A percentile compares a stretch with the other conserved stretches of the same genome.
Evolutionary conservation across 2,888 invertebrate genomes (phyloP).

Genomic region (Andrena minutula): DNA sequence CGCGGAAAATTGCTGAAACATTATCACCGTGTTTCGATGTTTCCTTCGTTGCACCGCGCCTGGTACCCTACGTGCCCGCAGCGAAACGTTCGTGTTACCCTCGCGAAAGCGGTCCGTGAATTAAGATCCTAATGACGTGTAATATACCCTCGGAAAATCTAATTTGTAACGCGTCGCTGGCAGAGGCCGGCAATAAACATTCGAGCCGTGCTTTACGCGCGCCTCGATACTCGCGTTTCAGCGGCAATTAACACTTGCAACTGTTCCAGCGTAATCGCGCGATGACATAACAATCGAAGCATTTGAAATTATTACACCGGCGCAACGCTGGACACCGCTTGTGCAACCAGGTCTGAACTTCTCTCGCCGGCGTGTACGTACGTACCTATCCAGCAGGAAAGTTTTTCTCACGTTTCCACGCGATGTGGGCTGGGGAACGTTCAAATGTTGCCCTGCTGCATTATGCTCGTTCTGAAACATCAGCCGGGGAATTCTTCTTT

Average conservation of each 20-base stretch:
- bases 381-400: constrained; percentile 20
- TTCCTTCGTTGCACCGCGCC: constrained; percentile 32
- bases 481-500: constrained; percentile 33
- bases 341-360: constrained; percentile 58
- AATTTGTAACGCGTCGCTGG: constrained; percentile 53
- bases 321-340: constrained; percentile 51
- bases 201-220: constrained; percentile 12
- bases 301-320: constrained; percentile 45
- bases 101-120: constrained; percentile 7
- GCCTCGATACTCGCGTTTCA: constrained; percentile 7
- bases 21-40: constrained; percentile 28
- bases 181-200: constrained; percentile 36
- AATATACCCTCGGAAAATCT: constrained; percentile 42
- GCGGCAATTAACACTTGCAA: constrained; percentile 48
- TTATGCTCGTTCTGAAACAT: constrained; percentile 35
- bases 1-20: constrained; percentile 13
- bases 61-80: neutral
- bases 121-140: constrained; percentile 43
- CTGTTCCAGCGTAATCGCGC: constrained; percentile 27
- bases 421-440: constrained; percentile 1
- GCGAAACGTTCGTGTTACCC: constrained; percentile 30
- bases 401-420: constrained; percentile 59
- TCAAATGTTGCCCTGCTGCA: constrained; percentile 24
- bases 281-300: constrained; percentile 58
- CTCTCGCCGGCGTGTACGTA: constrained; percentile 17